These are phyloP conservation scores for Picathartes gymnocephalus DNA, from an alignment of 2,113 vertebrate genomes.

Conservation along the genomic window DNA sequence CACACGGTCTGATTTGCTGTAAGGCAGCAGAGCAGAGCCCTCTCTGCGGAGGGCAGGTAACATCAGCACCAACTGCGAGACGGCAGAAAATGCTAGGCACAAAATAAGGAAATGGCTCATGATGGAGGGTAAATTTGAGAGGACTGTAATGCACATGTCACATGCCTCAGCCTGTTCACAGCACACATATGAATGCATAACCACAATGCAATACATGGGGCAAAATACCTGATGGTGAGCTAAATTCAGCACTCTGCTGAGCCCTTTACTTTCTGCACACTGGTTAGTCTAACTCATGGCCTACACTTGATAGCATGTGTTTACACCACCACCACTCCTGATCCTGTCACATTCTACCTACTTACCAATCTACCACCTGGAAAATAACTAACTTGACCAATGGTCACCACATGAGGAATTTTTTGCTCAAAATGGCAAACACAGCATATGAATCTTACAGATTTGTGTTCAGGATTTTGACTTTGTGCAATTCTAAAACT, in stretches of 20 bases:
- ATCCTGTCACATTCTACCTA: not conserved
- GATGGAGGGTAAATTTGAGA: not conserved
- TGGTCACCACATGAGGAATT: not conserved
- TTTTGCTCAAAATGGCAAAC: not conserved
- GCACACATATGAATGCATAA: not conserved
- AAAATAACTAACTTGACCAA: not conserved
- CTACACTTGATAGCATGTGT: not conserved
- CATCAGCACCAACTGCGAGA: not conserved
- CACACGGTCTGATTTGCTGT: fast-evolving
- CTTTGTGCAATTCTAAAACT: not conserved
- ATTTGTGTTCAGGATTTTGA: not conserved
- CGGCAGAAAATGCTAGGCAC: not conserved
- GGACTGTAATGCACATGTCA: not conserved
- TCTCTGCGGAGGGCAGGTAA: not conserved
- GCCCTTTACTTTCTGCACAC: not conserved
- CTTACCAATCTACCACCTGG: not conserved
- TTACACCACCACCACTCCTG: not conserved
- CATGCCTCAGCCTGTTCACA: not conserved
- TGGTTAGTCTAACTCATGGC: not conserved
- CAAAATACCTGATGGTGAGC: not conserved
- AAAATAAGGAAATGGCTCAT: not conserved
- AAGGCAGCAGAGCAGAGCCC: not conserved
- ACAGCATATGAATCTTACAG: not conserved
- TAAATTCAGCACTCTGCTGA: not conserved
- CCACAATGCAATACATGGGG: not conserved